phyloP scores from a whole-genome alignment of 2,888 invertebrate species.

The Junonia oenone region DNA sequence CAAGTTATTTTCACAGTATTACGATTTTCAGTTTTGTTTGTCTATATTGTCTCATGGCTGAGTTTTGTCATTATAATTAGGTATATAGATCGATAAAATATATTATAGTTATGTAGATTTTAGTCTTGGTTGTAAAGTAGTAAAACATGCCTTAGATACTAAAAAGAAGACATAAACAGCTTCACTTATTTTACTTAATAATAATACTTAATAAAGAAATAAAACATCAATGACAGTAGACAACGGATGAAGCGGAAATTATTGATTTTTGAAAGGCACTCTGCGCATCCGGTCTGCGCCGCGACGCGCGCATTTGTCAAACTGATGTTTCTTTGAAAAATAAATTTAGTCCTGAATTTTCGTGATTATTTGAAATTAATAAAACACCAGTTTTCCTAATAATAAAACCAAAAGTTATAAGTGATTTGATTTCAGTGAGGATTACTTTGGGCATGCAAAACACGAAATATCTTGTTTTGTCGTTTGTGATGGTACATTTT shows the following conservation, averaged over 20 bases:
- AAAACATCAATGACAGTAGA: neutral
- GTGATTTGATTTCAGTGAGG: neutral
- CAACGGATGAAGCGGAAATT: conserved; percentile 28
- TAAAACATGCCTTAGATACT: too few relatives aligned
- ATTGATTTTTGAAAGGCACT: conserved; percentile 53
- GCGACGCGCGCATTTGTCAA: conserved; percentile 66
- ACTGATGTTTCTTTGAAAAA: conserved; percentile 34
- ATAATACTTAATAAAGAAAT: neutral
- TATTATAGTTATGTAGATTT: too few relatives aligned
- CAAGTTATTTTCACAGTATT: too few relatives aligned
- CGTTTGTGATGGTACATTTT: conserved; percentile 5
- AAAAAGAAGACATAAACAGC: too few relatives aligned
- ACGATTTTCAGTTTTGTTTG: too few relatives aligned
- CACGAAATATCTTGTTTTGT: conserved; percentile 10
- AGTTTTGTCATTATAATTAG: too few relatives aligned
- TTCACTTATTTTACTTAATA: too few relatives aligned
- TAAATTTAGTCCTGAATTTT: conserved; percentile 7
- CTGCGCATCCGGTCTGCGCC: conserved; percentile 28
- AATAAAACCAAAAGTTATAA: neutral
- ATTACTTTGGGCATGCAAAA: neutral
- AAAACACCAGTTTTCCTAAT: neutral
- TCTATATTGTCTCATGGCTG: too few relatives aligned
- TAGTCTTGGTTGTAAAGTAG: too few relatives aligned
- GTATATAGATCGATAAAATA: too few relatives aligned
- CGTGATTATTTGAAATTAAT: neutral